Conservation (phyloP, 1,140 invertebrate species). For the Hyles vespertilio region DNA sequence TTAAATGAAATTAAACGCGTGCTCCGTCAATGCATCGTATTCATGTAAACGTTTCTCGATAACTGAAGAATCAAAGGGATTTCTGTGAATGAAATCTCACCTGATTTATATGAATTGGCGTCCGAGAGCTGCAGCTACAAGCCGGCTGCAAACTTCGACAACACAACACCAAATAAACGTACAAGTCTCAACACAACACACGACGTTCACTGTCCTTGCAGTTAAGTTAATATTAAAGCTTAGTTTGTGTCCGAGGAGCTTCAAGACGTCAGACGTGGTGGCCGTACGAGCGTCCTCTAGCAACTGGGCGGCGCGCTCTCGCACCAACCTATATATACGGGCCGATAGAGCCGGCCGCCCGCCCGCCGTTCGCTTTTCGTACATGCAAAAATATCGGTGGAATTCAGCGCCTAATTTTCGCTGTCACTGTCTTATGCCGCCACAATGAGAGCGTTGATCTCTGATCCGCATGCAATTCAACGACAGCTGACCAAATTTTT, state of each 20-base stretch:
- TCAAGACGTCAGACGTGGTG: conserved; percentile 21
- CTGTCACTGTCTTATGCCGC: conserved; percentile 62
- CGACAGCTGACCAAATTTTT: conserved; percentile 59
- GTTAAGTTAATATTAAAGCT: conserved; percentile 11
- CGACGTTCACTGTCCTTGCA: conserved; percentile 27
- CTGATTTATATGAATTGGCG: conserved; percentile 27
- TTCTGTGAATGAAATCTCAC: conserved; percentile 35
- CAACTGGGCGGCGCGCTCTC: conserved; percentile 58
- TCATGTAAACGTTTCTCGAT: too few species aligned
- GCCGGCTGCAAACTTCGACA: conserved; percentile 17
- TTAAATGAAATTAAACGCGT: too few species aligned
- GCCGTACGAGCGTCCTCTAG: conserved; percentile 28
- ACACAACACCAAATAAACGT: conserved; percentile 25
- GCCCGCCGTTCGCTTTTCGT: conserved; percentile 54
- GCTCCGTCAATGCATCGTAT: too few species aligned
- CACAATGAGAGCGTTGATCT: conserved; percentile 73
- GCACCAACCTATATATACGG: conserved; percentile 56
- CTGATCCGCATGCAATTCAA: conserved; percentile 38
- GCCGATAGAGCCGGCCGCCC: conserved; percentile 31
- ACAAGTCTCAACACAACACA: conserved; percentile 30
- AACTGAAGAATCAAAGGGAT: too few species aligned
- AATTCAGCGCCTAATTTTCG: conserved; percentile 68
- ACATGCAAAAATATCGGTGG: conserved; percentile 66
- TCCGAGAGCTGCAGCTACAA: conserved; percentile 24
- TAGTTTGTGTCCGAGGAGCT: conserved; percentile 7